Evolutionary conservation across 2,888 invertebrate species (phyloP).

Genomic region (Epirrita christyi): DNA sequence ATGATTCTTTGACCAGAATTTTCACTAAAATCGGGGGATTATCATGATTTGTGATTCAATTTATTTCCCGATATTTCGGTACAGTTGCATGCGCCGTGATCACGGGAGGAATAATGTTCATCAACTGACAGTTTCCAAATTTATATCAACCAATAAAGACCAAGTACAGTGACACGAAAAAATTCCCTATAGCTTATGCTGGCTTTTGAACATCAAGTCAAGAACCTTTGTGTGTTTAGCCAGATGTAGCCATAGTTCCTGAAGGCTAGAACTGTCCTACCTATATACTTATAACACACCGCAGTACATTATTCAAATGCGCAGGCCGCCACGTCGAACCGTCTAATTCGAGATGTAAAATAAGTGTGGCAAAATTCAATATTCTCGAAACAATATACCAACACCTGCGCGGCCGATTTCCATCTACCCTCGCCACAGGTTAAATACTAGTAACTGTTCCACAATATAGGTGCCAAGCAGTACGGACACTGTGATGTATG

Average conservation of each 20-base stretch:
- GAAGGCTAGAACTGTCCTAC: background rate
- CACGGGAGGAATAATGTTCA: too few species aligned
- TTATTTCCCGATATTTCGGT: too few species aligned
- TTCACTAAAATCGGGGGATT: too few species aligned
- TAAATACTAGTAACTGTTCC: conserved; percentile 7
- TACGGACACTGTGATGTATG: background rate
- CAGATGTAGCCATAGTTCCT: background rate
- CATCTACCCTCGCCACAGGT: conserved; percentile 44
- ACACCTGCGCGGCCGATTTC: conserved; percentile 63
- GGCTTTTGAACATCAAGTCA: too few species aligned
- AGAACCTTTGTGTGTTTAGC: too few species aligned
- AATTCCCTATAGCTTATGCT: too few species aligned
- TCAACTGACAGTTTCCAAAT: too few species aligned
- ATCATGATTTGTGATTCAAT: too few species aligned
- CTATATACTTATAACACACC: background rate
- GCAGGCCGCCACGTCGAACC: conserved; percentile 43
- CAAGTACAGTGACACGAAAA: too few species aligned
- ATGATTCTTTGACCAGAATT: too few species aligned
- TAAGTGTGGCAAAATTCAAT: conserved; percentile 70
- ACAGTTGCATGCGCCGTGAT: too few species aligned
- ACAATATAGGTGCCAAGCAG: conserved; percentile 12
- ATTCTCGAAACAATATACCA: conserved; percentile 69
- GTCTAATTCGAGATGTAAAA: conserved; percentile 69
- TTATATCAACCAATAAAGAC: too few species aligned
- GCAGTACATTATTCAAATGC: conserved; percentile 51